A percentile compares a stretch with the other conserved stretches of the same genome.
Evolutionary conservation across 2,888 invertebrate genomes (phyloP).

Genomic region (Carcina quercana): DNA sequence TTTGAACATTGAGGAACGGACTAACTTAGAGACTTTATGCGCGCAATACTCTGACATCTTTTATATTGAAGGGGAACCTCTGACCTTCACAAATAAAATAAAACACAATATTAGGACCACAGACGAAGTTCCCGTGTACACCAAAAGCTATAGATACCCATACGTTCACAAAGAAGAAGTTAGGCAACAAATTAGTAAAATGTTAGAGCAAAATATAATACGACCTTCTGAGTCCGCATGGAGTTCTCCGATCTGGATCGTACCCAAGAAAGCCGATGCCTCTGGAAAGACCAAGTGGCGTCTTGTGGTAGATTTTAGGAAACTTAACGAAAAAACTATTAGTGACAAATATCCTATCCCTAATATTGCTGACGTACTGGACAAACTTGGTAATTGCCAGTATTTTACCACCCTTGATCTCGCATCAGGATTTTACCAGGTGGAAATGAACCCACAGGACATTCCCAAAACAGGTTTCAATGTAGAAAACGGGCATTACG

Average conservation of each 20-base stretch:
- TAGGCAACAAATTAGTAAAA: conserved; percentile 7
- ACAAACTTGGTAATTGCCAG: conserved; percentile 16
- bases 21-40: conserved; percentile 8
- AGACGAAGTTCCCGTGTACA: conserved; percentile 14
- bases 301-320: conserved; percentile 13
- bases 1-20: conserved; percentile 12
- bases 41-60: conserved; percentile 12
- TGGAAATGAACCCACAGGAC: conserved; percentile 10
- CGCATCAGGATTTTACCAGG: conserved; percentile 10
- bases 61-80: conserved; percentile 10
- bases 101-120: conserved; percentile 13
- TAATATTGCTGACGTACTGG: conserved; percentile 3
- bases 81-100: conserved; percentile 7
- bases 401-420: conserved; percentile 20
- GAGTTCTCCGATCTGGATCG: conserved; percentile 12
- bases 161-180: conserved; percentile 14
- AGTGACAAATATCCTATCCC: conserved; percentile 11
- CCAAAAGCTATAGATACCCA: conserved; percentile 14
- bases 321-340: conserved; percentile 6
- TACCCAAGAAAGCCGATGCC: conserved; percentile 14
- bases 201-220: conserved; percentile 10
- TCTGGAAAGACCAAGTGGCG: conserved; percentile 11
- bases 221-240: conserved; percentile 10
- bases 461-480: conserved; percentile 11
- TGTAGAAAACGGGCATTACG: conserved; percentile 9